phyloP scores from a whole-genome alignment of 2,888 invertebrate species.

The Nemurella pictetii region DNA sequence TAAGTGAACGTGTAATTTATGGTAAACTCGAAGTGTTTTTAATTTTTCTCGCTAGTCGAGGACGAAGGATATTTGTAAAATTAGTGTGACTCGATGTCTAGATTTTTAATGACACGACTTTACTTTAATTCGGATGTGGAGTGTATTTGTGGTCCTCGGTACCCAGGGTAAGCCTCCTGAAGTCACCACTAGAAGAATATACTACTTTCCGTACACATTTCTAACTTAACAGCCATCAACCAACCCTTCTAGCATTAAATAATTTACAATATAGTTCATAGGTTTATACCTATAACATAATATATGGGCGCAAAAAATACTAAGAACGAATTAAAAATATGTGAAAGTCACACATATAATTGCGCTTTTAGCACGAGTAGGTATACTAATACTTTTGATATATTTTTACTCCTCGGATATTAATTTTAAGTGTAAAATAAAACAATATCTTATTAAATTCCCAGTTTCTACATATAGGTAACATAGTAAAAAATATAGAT shows the following conservation, averaged over 20 bases:
- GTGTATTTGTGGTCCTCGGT: not conserved
- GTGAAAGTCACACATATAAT: not conserved
- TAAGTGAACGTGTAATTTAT: not conserved
- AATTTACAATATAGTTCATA: no score
- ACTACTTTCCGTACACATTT: no score
- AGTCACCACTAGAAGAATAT: not conserved
- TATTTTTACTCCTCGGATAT: conserved; percentile 23
- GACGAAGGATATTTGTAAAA: not conserved
- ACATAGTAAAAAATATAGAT: not conserved
- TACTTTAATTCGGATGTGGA: not conserved
- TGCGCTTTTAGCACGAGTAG: not conserved
- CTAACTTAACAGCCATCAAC: no score
- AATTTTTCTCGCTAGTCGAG: no score
- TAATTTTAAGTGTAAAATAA: conserved; percentile 10
- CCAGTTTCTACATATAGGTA: not conserved
- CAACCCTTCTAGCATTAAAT: no score
- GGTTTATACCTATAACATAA: no score
- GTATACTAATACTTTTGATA: conserved; percentile 15
- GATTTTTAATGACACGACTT: not conserved
- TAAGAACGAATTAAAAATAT: no score
- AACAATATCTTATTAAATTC: not conserved
- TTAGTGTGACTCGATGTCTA: not conserved
- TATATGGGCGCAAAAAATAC: no score
- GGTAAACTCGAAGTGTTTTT: not conserved
- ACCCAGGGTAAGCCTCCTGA: not conserved